phyloP scores from a whole-genome alignment of 2,797 vertebrate species.

The Geotrypetes seraphini region DNA sequence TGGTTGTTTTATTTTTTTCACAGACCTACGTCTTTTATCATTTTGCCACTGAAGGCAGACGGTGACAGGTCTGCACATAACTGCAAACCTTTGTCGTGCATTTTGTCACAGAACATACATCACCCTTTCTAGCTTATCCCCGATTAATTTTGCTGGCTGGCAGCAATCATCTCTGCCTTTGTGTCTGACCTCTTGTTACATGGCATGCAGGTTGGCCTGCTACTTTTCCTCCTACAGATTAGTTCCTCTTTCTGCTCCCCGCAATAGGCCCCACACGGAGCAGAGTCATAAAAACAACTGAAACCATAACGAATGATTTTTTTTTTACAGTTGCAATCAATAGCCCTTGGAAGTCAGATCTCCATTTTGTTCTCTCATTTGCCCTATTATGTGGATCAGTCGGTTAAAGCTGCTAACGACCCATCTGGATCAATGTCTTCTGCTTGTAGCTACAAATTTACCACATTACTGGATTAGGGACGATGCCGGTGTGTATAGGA shows the following conservation, averaged over 20 bases:
- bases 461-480: constrained; percentile 51
- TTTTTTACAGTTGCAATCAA: constrained; percentile 22
- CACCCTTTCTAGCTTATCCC: constrained; percentile 46
- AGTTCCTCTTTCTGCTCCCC: constrained; percentile 7
- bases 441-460: constrained; percentile 59
- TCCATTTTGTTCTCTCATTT: constrained; percentile 45
- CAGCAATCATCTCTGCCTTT: constrained; percentile 55
- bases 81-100: constrained; percentile 65
- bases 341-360: constrained; percentile 42
- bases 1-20: too few relatives aligned
- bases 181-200: constrained; percentile 47
- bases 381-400: constrained; percentile 52
- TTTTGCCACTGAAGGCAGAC: constrained; percentile 50
- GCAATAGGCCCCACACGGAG: constrained; percentile 18
- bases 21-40: constrained; percentile 44
- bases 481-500: constrained; percentile 53
- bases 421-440: constrained; percentile 58
- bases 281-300: constrained; percentile 24
- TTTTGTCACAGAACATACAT: constrained; percentile 61
- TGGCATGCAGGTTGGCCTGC: constrained; percentile 28
- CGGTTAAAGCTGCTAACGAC: constrained; percentile 62
- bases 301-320: constrained; percentile 21
- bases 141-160: constrained; percentile 50
- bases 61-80: constrained; percentile 41
- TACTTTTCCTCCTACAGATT: constrained; percentile 17